phyloP scores from a whole-genome alignment of 2,888 invertebrate species.

The Amaurobius ferox region DNA sequence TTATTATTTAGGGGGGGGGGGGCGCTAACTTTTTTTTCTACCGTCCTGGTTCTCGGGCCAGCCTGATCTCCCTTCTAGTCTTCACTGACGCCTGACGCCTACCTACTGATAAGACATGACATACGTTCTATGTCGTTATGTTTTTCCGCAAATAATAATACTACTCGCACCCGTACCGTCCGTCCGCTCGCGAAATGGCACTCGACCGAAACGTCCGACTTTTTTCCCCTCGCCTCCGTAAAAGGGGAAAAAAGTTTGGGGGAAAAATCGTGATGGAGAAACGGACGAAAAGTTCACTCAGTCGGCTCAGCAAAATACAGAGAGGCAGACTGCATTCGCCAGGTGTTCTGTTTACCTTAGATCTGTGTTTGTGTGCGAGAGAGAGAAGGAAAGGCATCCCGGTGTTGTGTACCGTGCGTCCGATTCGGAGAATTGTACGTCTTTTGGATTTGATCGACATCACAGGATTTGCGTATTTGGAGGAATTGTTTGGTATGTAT shows the following conservation, averaged over 20 bases:
- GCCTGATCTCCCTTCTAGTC: too few species aligned
- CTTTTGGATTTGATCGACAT: not conserved
- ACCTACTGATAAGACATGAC: not conserved
- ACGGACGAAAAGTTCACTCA: not conserved
- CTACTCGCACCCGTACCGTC: not conserved
- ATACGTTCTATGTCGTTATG: not conserved
- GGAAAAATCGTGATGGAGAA: not conserved
- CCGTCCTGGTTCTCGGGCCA: too few species aligned
- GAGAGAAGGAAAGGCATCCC: not conserved
- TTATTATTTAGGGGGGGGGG: too few species aligned
- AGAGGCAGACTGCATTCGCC: not conserved
- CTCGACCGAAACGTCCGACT: not conserved
- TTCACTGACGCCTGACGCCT: too few species aligned
- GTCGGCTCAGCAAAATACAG: not conserved
- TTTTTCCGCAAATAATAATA: not conserved
- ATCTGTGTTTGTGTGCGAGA: not conserved
- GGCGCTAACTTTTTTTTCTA: too few species aligned
- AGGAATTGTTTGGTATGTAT: too few species aligned
- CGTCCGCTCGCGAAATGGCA: not conserved
- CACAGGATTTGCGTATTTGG: too few species aligned
- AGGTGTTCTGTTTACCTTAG: not conserved
- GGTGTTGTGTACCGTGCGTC: not conserved
- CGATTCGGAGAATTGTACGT: not conserved
- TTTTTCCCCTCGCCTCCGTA: not conserved
- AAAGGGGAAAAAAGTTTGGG: not conserved